Conservation (phyloP, 2,113 vertebrate genomes). For the Tenebrosternarchus preto region DNA sequence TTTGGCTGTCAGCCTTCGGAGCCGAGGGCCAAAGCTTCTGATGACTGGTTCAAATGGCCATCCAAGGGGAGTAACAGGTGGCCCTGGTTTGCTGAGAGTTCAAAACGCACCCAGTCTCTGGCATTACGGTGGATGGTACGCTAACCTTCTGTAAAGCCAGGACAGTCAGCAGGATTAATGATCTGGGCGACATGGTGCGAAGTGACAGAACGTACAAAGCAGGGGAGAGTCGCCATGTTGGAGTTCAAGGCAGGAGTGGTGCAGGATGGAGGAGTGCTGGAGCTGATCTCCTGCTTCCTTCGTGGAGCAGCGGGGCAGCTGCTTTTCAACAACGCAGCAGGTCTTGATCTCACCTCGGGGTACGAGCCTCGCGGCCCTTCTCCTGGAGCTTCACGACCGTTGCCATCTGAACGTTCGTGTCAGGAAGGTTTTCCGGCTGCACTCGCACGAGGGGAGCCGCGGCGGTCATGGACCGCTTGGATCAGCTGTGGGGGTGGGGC, state of each 20-base stretch:
- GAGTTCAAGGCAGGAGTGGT: slow-evolving; percentile 34
- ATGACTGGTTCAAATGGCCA: slow-evolving; percentile 57
- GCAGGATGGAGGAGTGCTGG: slow-evolving; percentile 8
- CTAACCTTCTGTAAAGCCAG: slow-evolving; percentile 66
- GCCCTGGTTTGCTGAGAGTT: slow-evolving; percentile 20
- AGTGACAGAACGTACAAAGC: slow-evolving; percentile 58
- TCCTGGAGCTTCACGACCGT: background rate
- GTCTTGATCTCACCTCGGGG: background rate
- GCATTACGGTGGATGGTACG: slow-evolving; percentile 63
- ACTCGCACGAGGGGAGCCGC: background rate
- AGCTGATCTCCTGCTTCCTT: background rate
- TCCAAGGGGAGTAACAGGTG: slow-evolving; percentile 61
- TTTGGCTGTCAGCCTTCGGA: slow-evolving; percentile 60
- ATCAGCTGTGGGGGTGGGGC: slow-evolving; percentile 28
- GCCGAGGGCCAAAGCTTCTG: slow-evolving; percentile 60
- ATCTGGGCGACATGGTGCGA: slow-evolving; percentile 35
- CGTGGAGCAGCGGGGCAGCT: slow-evolving; percentile 2
- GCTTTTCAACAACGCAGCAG: slow-evolving; percentile 19
- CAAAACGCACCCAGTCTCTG: slow-evolving; percentile 56
- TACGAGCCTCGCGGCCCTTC: background rate
- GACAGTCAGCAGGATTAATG: slow-evolving; percentile 67
- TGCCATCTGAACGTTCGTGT: background rate
- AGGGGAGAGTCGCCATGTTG: slow-evolving; percentile 54
- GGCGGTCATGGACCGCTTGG: slow-evolving; percentile 28
- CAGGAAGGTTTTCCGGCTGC: background rate